Evolutionary conservation across 1,140 invertebrate genomes (phyloP).

Genomic region (Pectinophora gossypiella): DNA sequence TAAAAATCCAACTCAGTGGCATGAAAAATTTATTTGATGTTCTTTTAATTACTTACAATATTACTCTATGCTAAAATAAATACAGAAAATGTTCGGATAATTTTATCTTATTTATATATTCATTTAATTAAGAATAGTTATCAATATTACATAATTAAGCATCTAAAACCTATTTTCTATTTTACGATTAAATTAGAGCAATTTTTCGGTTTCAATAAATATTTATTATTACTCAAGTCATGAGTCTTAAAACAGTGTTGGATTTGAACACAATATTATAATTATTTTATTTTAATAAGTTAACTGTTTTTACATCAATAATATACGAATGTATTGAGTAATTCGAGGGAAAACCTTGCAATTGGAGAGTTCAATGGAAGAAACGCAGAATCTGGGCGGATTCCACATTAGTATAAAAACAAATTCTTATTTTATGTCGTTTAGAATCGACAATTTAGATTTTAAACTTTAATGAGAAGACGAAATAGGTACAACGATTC

Average conservation of each 20-base stretch:
- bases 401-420: no score
- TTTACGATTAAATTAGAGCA: constrained; percentile 42
- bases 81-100: constrained; percentile 63
- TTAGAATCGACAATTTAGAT: no score
- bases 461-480: no score
- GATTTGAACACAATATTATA: neutral
- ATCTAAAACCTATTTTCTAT: constrained; percentile 59
- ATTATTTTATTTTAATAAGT: no score
- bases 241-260: neutral
- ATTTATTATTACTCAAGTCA: neutral
- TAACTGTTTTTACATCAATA: no score
- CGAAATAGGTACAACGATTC: no score
- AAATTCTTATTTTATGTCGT: no score
- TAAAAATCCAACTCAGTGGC: constrained; percentile 43
- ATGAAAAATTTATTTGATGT: constrained; percentile 73
- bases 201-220: constrained; percentile 15
- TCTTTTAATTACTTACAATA: constrained; percentile 65
- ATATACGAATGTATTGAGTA: no score
- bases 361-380: no score
- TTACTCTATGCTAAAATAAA: constrained; percentile 72
- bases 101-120: constrained; percentile 59
- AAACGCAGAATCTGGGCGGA: no score
- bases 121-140: constrained; percentile 54
- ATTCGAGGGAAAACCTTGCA: no score
- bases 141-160: constrained; percentile 52